Evolutionary conservation across 1,140 invertebrate species (phyloP).

Genomic region (Protaetia brevitarsis): DNA sequence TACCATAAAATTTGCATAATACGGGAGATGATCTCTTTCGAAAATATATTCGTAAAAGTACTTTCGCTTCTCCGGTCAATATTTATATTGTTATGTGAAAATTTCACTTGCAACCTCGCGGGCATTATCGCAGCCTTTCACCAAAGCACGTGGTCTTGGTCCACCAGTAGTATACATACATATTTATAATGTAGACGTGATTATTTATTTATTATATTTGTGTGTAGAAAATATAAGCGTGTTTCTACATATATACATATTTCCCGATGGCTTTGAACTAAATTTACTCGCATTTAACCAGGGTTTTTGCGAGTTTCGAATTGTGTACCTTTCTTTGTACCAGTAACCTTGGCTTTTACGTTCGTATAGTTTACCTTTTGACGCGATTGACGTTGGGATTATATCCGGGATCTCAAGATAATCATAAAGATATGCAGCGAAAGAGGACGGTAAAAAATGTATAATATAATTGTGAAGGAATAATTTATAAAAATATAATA

Average conservation of each 20-base stretch:
- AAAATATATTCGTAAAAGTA: conserved; percentile 2
- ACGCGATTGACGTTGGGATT: background rate
- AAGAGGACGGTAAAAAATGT: too few relatives aligned
- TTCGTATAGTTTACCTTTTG: too few relatives aligned
- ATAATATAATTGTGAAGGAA: too few relatives aligned
- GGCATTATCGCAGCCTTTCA: conserved; percentile 9
- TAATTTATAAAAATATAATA: too few relatives aligned
- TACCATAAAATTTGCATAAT: background rate
- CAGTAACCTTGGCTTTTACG: background rate
- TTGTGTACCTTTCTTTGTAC: background rate
- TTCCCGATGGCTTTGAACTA: background rate
- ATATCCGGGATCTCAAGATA: background rate
- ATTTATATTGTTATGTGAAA: conserved; percentile 11
- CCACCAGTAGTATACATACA: background rate
- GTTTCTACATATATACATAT: background rate
- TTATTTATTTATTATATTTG: background rate
- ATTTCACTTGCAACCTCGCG: background rate
- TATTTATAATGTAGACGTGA: background rate
- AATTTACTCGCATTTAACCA: background rate
- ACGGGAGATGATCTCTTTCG: background rate
- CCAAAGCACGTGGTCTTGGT: background rate
- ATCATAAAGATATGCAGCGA: too few relatives aligned
- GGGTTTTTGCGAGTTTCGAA: background rate
- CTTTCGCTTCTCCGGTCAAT: conserved; percentile 15
- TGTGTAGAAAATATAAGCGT: background rate